Evolutionary conservation across 2,888 invertebrate genomes (phyloP).

Genomic region (Colostygia pectinataria): DNA sequence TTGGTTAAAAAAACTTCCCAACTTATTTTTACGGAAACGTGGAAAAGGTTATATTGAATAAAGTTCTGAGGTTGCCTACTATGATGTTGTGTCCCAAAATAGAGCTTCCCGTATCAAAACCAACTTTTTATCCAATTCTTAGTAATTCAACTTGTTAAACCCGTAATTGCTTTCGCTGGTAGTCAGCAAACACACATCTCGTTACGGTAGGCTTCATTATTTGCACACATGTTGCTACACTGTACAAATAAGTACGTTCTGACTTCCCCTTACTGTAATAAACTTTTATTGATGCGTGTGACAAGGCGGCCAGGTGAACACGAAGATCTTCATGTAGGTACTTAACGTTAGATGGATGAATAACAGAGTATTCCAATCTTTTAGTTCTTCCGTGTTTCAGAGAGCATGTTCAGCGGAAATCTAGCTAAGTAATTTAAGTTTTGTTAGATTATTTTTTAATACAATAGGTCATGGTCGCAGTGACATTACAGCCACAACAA

Average conservation of each 20-base stretch:
- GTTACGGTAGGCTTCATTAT: constrained; percentile 77
- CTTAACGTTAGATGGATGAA: too few species aligned
- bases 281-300: constrained; percentile 69
- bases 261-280: constrained; percentile 69
- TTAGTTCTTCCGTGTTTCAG: too few species aligned
- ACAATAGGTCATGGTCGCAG: too few species aligned
- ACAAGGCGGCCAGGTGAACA: constrained; percentile 43
- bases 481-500: too few species aligned
- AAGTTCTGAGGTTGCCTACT: too few species aligned
- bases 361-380: too few species aligned
- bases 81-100: background rate
- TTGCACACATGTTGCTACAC: constrained; percentile 64
- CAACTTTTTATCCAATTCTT: constrained; percentile 58
- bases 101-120: background rate
- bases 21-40: too few species aligned
- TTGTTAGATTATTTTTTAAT: too few species aligned
- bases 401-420: too few species aligned
- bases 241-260: constrained; percentile 75
- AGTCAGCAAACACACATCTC: constrained; percentile 77
- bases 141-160: constrained; percentile 62
- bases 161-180: constrained; percentile 77
- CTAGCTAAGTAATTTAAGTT: too few species aligned
- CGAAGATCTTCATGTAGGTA: constrained; percentile 43
- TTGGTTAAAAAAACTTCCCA: too few species aligned
- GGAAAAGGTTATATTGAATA: too few species aligned